These are phyloP conservation scores for Ophiodon elongatus DNA, from an alignment of 2,113 vertebrate genomes.

Conservation along the genomic window DNA sequence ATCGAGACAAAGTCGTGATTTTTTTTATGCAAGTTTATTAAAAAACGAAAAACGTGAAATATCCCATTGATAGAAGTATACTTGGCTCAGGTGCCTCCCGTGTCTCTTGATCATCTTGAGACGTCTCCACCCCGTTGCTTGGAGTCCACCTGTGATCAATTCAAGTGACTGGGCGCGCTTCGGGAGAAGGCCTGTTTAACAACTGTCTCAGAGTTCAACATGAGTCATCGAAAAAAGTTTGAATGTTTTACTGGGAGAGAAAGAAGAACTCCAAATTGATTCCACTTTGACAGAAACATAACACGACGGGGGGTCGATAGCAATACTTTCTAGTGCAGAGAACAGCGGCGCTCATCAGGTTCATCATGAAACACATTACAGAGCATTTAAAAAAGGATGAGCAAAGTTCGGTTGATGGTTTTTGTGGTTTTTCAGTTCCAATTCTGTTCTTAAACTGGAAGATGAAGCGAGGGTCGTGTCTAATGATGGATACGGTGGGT, in stretches of 20 bases:
- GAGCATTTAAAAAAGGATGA: neutral
- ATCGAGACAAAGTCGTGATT: neutral
- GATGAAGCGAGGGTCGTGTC: too few species aligned
- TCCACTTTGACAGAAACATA: neutral
- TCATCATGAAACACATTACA: neutral
- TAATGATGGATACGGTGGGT: too few species aligned
- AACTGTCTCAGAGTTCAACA: neutral
- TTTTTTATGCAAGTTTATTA: neutral
- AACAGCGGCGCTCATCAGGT: neutral
- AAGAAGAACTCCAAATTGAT: too few species aligned
- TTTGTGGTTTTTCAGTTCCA: too few species aligned
- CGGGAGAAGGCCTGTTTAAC: neutral
- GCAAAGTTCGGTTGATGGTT: too few species aligned
- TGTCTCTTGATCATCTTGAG: neutral
- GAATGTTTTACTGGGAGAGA: neutral
- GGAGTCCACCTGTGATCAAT: neutral
- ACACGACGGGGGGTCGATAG: neutral
- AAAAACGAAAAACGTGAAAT: neutral
- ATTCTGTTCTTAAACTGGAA: too few species aligned
- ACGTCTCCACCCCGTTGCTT: neutral
- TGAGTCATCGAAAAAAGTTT: too few species aligned
- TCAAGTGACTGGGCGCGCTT: neutral
- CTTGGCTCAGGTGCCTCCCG: neutral
- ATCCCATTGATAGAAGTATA: neutral
- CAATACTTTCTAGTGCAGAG: too few species aligned